phyloP scores from a whole-genome alignment of 2,888 invertebrate species.

The Myathropa florea region DNA sequence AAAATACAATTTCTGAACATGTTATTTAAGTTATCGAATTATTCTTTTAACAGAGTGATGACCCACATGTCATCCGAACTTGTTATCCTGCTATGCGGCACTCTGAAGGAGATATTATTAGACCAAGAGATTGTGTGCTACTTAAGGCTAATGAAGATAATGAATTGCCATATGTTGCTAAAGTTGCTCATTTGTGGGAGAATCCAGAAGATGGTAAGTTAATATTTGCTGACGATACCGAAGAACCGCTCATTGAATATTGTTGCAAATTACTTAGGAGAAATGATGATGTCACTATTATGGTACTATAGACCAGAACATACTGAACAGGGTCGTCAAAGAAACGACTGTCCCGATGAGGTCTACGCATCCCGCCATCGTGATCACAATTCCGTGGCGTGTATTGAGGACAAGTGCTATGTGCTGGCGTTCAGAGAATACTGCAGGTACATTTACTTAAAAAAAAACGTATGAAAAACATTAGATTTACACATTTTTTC shows the following conservation, averaged over 20 bases:
- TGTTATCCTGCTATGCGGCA: constrained; percentile 96
- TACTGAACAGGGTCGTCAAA: constrained; percentile 92
- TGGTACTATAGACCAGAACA: constrained; percentile 99
- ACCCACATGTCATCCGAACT: constrained; percentile 87
- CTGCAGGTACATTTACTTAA: constrained; percentile 87
- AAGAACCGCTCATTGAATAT: not conserved
- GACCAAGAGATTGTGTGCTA: constrained; percentile 94
- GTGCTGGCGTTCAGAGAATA: constrained; percentile 98
- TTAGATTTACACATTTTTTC: not conserved
- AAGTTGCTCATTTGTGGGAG: constrained; percentile 97
- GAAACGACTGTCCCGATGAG: constrained; percentile 92
- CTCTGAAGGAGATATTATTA: constrained; percentile 91
- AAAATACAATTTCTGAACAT: not conserved
- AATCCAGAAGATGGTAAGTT: constrained; percentile 93
- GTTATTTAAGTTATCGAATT: not conserved
- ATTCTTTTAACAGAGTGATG: constrained; percentile 85
- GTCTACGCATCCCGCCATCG: constrained; percentile 97
- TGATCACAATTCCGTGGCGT: constrained; percentile 97
- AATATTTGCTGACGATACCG: not conserved
- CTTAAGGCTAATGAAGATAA: constrained; percentile 91
- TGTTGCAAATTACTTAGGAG: constrained; percentile 83
- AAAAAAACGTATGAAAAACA: not conserved
- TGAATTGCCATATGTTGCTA: constrained; percentile 96
- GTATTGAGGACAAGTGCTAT: constrained; percentile 98
- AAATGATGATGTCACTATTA: constrained; percentile 98